Percentiles rank a stretch among this genome's conserved stretches.
These are phyloP conservation scores for Melanotaenia duboulayi DNA, from an alignment of 2,113 vertebrate species.

Conservation along the genomic window DNA sequence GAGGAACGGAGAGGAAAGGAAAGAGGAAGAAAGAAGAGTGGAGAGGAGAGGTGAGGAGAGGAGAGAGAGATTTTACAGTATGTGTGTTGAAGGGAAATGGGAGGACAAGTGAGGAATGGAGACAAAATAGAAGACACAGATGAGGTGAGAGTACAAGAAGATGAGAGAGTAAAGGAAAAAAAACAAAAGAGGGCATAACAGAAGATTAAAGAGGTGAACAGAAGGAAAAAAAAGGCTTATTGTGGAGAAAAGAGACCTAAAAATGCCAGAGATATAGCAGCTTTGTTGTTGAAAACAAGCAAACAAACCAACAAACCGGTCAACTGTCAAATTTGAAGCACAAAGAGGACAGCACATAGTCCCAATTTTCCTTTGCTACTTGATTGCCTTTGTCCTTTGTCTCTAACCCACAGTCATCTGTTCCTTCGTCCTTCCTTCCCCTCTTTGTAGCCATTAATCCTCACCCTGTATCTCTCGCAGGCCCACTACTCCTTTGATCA, in stretches of 20 bases:
- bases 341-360: constrained; percentile 8
- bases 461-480: constrained; percentile 45
- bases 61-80: background rate
- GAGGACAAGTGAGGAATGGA: background rate
- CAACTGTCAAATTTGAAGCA: constrained; percentile 35
- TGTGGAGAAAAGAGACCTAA: background rate
- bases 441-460: constrained; percentile 58
- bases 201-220: constrained; percentile 34
- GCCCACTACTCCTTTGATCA: constrained; percentile 70
- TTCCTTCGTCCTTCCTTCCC: constrained; percentile 28
- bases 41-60: background rate
- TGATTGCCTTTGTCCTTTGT: constrained; percentile 32
- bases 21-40: constrained; percentile 1
- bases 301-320: background rate
- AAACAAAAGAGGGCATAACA: background rate
- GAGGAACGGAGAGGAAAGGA: constrained; percentile 21
- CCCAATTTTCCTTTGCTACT: constrained; percentile 12
- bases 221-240: background rate
- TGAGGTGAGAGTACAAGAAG: background rate
- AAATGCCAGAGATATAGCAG: background rate
- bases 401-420: constrained; percentile 28
- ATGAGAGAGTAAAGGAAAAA: background rate
- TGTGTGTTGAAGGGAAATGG: constrained; percentile 17
- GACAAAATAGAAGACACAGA: constrained; percentile 7
- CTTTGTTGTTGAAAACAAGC: constrained; percentile 14